Conservation (phyloP, 2,888 invertebrate species). For the Morinoia aosen region DNA sequence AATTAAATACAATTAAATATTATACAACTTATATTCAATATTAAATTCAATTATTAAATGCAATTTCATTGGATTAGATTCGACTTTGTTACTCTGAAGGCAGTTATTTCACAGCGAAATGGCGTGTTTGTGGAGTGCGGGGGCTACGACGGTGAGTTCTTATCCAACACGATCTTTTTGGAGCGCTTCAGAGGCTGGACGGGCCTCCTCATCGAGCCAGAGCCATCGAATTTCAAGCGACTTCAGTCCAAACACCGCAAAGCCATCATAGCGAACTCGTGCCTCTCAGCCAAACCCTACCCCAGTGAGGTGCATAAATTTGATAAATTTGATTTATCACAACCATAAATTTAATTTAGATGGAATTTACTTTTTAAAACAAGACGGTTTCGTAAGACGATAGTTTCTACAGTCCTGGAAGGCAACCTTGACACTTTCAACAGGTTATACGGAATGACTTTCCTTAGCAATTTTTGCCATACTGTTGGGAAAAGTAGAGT, state of each 20-base stretch:
- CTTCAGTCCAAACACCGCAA: slow-evolving; percentile 73
- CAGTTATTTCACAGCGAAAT: slow-evolving; percentile 70
- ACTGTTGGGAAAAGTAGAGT: too few species aligned
- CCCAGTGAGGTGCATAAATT: slow-evolving; percentile 71
- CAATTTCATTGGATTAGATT: too few species aligned
- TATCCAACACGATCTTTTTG: slow-evolving; percentile 75
- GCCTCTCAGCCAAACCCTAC: slow-evolving; percentile 72
- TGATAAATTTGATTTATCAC: not conserved
- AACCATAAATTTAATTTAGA: not conserved
- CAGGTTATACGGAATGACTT: too few species aligned
- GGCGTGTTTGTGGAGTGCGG: slow-evolving; percentile 76
- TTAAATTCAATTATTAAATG: too few species aligned
- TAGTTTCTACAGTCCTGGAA: not conserved
- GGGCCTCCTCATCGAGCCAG: slow-evolving; percentile 75
- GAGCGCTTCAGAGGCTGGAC: slow-evolving; percentile 74
- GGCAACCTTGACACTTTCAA: too few species aligned
- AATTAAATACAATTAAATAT: too few species aligned
- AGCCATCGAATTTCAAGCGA: slow-evolving; percentile 73
- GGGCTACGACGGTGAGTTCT: slow-evolving; percentile 75
- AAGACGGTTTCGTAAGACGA: not conserved
- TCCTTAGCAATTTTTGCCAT: too few species aligned
- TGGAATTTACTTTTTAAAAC: not conserved
- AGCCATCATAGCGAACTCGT: slow-evolving; percentile 73
- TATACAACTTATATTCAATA: too few species aligned
- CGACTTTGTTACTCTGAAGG: not conserved